Evolutionary conservation across 2,797 vertebrate genomes (phyloP).

Genomic region (Rhynchonycteris naso): DNA sequence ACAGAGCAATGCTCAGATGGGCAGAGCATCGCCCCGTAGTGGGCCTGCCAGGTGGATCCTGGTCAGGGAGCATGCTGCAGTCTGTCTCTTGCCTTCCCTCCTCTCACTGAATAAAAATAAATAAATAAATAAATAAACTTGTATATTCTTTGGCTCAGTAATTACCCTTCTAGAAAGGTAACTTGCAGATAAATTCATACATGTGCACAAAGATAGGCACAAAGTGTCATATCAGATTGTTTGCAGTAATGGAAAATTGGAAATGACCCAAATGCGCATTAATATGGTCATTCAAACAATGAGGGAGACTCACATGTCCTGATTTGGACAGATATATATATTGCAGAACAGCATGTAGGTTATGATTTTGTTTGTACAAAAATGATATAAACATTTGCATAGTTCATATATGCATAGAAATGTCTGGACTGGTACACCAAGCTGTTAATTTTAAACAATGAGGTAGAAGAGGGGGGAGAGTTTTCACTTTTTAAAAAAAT

Average conservation of each 20-base stretch:
- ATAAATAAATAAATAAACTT: background rate
- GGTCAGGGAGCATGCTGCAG: no score
- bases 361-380: conserved; percentile 21
- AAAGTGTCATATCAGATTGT: background rate
- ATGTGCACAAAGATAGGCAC: background rate
- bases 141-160: conserved; percentile 7
- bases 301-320: background rate
- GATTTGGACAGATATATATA: background rate
- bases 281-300: background rate
- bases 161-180: conserved; percentile 18
- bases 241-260: conserved; percentile 12
- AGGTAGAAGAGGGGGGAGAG: background rate
- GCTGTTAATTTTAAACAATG: background rate
- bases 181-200: background rate
- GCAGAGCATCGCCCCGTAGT: no score
- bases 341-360: background rate
- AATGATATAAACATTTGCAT: background rate
- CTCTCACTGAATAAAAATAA: no score
- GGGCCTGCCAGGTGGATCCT: no score
- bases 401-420: background rate
- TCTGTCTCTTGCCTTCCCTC: no score
- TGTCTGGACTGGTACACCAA: background rate
- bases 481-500: background rate
- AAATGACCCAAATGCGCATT: background rate
- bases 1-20: no score